A percentile compares a stretch with the other conserved stretches of the same genome.
These are phyloP conservation scores for Limnodromus scolopaceus DNA, from an alignment of 2,797 vertebrate species.

Conservation along the genomic window DNA sequence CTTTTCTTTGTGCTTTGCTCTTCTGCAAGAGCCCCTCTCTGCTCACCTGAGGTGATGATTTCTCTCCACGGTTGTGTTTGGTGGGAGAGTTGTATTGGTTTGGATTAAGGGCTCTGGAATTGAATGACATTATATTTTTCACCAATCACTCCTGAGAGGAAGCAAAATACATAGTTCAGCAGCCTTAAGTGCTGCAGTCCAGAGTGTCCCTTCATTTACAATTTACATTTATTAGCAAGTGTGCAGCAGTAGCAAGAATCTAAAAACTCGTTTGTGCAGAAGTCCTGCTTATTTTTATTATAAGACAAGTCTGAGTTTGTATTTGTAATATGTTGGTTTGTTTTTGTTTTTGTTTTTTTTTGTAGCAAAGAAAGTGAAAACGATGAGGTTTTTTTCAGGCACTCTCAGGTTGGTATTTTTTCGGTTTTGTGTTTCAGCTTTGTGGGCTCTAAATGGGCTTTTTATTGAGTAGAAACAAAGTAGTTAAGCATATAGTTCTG, in stretches of 20 bases:
- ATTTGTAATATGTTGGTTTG: conserved; percentile 58
- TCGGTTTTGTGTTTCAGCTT: background rate
- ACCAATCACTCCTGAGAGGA: background rate
- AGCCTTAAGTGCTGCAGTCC: background rate
- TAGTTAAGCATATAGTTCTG: background rate
- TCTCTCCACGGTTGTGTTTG: background rate
- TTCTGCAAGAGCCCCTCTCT: background rate
- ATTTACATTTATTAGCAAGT: background rate
- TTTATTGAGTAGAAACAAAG: background rate
- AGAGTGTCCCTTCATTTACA: background rate
- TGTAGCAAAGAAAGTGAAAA: conserved; percentile 78
- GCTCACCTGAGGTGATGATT: background rate
- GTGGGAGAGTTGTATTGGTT: background rate
- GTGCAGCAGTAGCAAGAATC: background rate
- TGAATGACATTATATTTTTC: background rate
- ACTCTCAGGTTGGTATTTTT: conserved; percentile 75
- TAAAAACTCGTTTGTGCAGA: background rate
- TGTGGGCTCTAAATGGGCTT: background rate
- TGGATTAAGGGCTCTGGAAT: background rate
- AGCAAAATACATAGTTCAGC: background rate
- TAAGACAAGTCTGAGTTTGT: background rate
- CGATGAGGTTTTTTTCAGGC: conserved; percentile 47
- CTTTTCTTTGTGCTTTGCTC: background rate
- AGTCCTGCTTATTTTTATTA: conserved; percentile 17
- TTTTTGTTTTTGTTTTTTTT: conserved; percentile 1